Base-by-base conservation (phyloP, 2,888 invertebrate genomes). In the Drosophila eohydei region DNA sequence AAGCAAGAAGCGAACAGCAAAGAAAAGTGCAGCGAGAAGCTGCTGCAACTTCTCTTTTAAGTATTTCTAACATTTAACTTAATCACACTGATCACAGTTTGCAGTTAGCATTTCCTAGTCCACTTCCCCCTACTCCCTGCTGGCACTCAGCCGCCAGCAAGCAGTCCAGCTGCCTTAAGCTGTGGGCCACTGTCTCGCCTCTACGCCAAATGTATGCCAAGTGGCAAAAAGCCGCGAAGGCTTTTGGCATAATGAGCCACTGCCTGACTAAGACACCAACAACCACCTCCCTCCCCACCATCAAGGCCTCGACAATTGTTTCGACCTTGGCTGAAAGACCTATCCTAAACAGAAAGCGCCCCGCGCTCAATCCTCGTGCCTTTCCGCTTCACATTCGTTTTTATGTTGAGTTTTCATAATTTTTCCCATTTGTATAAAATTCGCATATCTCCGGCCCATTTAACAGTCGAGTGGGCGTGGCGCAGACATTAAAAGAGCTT, bases 201-300 rank as follows among this genome's bases (percentile, higher is more conserved):
- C 36, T 12, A 38, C 12, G 50, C 55, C 11, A 69, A 84, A 83
- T 88, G 81, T 88, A 86, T 84, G 88, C 84, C 83, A 86, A 88
- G 84, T 86, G 87, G 74, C 43, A 63, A 69, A 57, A 78, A 74
- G 65, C 64, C 71, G 64, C 75, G 57, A 59, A 80, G 76, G 83
- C 76, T 84, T 54, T 54, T 86, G 72, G 87, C 88, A 86, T 84
- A 84, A 84, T 84, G 83, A 84, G 83, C 82, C 74, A 50, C 61
- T 32, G n/a, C n/a, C 30, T 12, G 63, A 67, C 56, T 62, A 51
- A 43, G 64, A 46, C 28, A 28, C 6, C 21, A 3, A 6, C 44
- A n/a, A 4, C 48, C n/a, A 4, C 48, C n/a, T 3, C 14, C 8
- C 14, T 0, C 26, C 14, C 7, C 44, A 7, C 8, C n/a, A 5